Evolutionary conservation across 2,888 invertebrate species (phyloP), one percentile per base, ranked within the genome.

Genomic region (Patella pellucida): DNA sequence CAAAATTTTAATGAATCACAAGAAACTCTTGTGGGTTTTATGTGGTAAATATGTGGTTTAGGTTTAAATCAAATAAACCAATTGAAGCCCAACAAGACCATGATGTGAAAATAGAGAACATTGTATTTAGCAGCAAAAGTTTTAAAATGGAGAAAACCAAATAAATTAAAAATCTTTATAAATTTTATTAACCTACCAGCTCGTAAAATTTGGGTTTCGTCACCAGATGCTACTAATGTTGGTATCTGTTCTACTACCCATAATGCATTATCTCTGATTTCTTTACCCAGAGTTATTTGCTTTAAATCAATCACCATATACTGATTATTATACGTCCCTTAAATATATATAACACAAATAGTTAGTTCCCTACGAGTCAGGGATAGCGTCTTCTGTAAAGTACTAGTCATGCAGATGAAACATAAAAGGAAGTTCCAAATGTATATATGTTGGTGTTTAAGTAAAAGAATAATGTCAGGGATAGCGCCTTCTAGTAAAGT

Each of bases 271-370:
- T 90, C 87, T 15, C 81, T 76, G 16, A 89, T 81, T 23, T 70
- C 69, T 52, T 82, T 75, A 14, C 82, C 79, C 72, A 86, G 82
- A 19, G 83, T 68, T 19, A 91, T 84, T 76, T 83, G 80, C 72
- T 88, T 89, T 79, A 89, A 80, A 77, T 91, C 90, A 16, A 91
- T 74, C 1, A 91, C 80, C 90, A 91, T 90, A 77, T 90, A 91
- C 84, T 91, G 91, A 78, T 91, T 91, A 80, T 90, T 91, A 80
- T 91, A 91, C 1, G 91, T 90, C 0, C 90, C 90, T 90, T 80
- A 16, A 76, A 73, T 72, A 54, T 56, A 67, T 27, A 70, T 71
- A 52, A 52, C 9, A 69, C 7, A 72, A 41, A 9, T 1, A 41
- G 41, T 41, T 9, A 0, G 7, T 41, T 41, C 9, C 9, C 0